Conservation (phyloP, 2,113 vertebrate species). For the Scomber colias region DNA sequence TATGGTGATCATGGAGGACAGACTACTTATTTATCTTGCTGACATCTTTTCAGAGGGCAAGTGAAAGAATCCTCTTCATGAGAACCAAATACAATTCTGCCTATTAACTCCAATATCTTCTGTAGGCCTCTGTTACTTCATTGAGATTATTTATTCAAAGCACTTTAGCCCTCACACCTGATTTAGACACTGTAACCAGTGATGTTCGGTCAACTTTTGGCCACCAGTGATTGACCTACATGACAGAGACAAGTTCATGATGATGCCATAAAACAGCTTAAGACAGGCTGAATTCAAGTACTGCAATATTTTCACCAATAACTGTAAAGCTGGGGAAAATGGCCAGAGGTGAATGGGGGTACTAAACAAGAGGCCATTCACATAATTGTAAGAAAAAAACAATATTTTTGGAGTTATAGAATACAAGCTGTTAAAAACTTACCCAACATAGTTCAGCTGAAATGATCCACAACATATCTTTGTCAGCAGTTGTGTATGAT, state of each 20-base stretch:
- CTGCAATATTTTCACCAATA: too few relatives aligned
- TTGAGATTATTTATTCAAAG: neutral
- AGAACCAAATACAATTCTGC: constrained; percentile 14
- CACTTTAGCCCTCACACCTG: neutral
- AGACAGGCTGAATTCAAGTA: too few relatives aligned
- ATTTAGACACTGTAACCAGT: neutral
- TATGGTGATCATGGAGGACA: neutral
- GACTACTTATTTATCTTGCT: constrained; percentile 25
- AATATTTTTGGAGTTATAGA: neutral
- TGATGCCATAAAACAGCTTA: neutral
- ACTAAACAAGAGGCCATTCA: neutral
- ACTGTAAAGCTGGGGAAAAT: neutral
- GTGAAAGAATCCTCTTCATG: constrained; percentile 15
- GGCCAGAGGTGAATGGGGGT: neutral
- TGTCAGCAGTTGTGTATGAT: neutral
- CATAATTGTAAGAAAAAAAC: neutral
- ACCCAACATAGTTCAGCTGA: too few relatives aligned
- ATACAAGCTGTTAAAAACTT: neutral
- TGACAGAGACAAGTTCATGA: neutral
- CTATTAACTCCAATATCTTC: constrained; percentile 11
- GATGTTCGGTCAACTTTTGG: neutral
- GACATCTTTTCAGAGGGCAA: neutral
- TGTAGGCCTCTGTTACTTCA: neutral
- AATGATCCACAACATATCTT: neutral
- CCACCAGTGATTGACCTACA: neutral